These are phyloP conservation scores for Spisula solida DNA, from an alignment of 2,888 invertebrate genomes.

Conservation along the genomic window DNA sequence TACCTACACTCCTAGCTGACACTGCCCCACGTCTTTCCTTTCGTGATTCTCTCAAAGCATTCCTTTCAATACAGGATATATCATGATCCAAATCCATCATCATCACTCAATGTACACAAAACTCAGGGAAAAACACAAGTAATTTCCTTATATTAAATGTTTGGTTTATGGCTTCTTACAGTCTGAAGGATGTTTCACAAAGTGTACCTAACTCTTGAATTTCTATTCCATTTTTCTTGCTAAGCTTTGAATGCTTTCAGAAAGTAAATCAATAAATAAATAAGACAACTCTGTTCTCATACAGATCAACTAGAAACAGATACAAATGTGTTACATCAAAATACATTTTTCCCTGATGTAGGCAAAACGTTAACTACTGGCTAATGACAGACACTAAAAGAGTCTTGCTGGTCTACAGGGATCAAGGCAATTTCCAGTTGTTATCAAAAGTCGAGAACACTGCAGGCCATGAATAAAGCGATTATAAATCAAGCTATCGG, in stretches of 20 bases:
- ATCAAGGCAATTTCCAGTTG: not conserved
- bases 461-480: not conserved
- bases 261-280: constrained; percentile 25
- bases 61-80: constrained; percentile 56
- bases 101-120: not conserved
- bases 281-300: constrained; percentile 17
- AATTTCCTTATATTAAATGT: not conserved
- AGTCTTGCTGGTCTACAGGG: not conserved
- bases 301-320: constrained; percentile 17
- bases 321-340: constrained; percentile 8
- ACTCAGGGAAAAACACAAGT: not conserved
- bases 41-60: constrained; percentile 62
- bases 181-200: constrained; percentile 8
- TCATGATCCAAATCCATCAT: constrained; percentile 38
- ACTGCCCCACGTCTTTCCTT: constrained; percentile 70
- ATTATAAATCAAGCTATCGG: not conserved
- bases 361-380: not conserved
- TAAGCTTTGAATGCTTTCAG: constrained; percentile 18
- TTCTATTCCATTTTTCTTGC: constrained; percentile 19
- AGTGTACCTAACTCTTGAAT: constrained; percentile 8
- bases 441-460: not conserved
- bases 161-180: not conserved
- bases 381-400: not conserved
- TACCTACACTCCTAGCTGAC: constrained; percentile 65
- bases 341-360: constrained; percentile 22